Evolutionary conservation across 2,113 vertebrate genomes (phyloP), one percentile per base, ranked within the genome.

Genomic region (Phylloscopus trochilus): DNA sequence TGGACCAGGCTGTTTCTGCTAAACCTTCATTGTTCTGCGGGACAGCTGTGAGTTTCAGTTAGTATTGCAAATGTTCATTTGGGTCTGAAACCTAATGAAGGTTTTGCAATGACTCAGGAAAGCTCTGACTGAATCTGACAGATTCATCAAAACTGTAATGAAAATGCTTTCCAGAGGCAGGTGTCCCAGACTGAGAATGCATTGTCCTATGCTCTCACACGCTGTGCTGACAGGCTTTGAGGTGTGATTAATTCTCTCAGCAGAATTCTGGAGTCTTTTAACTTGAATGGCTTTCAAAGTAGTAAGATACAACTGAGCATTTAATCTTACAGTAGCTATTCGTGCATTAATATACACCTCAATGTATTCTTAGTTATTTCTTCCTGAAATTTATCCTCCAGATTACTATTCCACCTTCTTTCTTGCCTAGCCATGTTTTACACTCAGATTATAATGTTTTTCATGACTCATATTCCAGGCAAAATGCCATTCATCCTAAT

Each of bases 391-490:
- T 90, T 89, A 74, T 86, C 86, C 39, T 83, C 59, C 35, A 55
- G 53, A 43, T 80, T 88, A 62, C 76, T 86, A 11, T 77, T 93
- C 13, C 24, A 17, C 33, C 43, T 80, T 88, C 58, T 51, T 80
- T 92, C 70, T 83, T 88, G 79, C 43, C 64, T 81, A 77, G 55
- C 72, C 24, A 6, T 85, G 51, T 52, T 39, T 90, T 88, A 44
- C 41, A 66, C 10, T 85, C 51, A 53, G 44, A 92, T 80, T 80
- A 37, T 83, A 83, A 79, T 67, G 43, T 90, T 87, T 89, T 59
- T n/a, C 11, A 1, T 96, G 64, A 95, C 83, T 94, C 90, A 94
- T 77, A 86, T 83, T 90, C 86, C 79, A 92, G 95, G 92, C 86
- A 92, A 93, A 86, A 83, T 95, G 83, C 83, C 92, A 90, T 92